Percentiles rank a stretch among this genome's conserved stretches.
These are phyloP conservation scores for Sialia sialis DNA, from an alignment of 2,113 vertebrate genomes.

Conservation along the genomic window DNA sequence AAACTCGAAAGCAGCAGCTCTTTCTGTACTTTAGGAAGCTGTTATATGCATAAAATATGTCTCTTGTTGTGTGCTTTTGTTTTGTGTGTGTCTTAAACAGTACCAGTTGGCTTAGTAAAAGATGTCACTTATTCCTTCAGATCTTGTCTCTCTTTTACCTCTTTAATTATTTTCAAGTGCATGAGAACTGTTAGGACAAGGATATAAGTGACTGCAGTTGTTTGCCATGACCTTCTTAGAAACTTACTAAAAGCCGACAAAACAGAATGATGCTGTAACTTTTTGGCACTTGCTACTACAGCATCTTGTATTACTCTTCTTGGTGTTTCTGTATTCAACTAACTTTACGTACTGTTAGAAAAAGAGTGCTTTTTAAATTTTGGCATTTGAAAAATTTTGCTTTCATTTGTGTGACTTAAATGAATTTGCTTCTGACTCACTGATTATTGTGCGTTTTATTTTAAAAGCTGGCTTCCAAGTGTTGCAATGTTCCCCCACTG, in stretches of 20 bases:
- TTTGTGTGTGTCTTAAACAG: background rate
- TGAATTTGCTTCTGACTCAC: background rate
- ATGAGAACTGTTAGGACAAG: background rate
- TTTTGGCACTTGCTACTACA: background rate
- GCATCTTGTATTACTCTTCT: background rate
- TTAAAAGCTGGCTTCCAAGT: background rate
- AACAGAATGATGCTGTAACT: background rate
- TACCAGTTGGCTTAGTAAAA: background rate
- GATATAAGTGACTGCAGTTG: background rate
- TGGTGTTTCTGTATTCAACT: background rate
- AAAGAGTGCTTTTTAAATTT: background rate
- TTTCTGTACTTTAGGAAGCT: background rate
- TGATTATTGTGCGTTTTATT: background rate
- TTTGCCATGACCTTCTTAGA: background rate
- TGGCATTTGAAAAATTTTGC: background rate
- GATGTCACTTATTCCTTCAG: background rate
- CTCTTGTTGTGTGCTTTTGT: background rate
- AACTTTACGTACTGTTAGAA: background rate
- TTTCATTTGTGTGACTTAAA: background rate
- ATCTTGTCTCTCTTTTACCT: background rate
- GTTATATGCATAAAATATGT: background rate
- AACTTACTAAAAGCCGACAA: background rate
- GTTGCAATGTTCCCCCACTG: accelerated
- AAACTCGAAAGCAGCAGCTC: background rate
- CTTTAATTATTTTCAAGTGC: background rate